Percentiles rank a stretch among this genome's conserved stretches.
phyloP scores from a whole-genome alignment of 2,113 vertebrate species.

The Paedocypris sp. region DNA sequence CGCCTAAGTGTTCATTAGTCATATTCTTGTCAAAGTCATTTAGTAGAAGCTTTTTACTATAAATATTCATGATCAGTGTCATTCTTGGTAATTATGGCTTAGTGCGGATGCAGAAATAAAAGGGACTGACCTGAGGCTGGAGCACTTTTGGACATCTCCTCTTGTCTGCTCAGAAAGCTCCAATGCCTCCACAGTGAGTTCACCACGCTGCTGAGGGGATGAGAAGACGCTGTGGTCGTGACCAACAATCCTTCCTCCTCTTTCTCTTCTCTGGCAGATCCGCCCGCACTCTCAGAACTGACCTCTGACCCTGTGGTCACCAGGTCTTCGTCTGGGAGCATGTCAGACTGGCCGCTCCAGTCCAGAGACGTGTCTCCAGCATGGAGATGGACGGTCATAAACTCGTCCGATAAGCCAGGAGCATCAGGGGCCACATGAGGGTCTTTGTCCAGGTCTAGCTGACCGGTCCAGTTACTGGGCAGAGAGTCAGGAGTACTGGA shows the following conservation, averaged over 20 bases:
- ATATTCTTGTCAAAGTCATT: too few relatives aligned
- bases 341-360: conserved; percentile 49
- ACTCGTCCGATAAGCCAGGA: conserved; percentile 44
- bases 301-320: conserved; percentile 39
- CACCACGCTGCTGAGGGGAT: conserved; percentile 47
- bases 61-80: too few relatives aligned
- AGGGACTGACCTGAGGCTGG: too few relatives aligned
- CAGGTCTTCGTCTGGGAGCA: conserved; percentile 39
- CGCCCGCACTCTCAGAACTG: conserved; percentile 13
- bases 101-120: too few relatives aligned
- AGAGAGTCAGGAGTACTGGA: conserved; percentile 11
- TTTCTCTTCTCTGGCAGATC: conserved; percentile 14
- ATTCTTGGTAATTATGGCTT: too few relatives aligned
- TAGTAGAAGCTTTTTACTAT: too few relatives aligned
- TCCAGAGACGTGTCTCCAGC: conserved; percentile 45
- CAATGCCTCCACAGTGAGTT: conserved; percentile 58
- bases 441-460: conserved; percentile 54
- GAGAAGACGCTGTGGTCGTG: background rate
- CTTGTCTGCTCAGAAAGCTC: conserved; percentile 54
- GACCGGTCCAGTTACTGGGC: conserved; percentile 52
- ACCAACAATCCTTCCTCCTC: conserved; percentile 1
- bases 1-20: too few relatives aligned
- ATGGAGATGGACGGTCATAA: conserved; percentile 43
- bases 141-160: too few relatives aligned
- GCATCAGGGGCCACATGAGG: conserved; percentile 32